Base-by-base conservation (phyloP, 2,888 invertebrate genomes). In the Amphimallon solstitiale region DNA sequence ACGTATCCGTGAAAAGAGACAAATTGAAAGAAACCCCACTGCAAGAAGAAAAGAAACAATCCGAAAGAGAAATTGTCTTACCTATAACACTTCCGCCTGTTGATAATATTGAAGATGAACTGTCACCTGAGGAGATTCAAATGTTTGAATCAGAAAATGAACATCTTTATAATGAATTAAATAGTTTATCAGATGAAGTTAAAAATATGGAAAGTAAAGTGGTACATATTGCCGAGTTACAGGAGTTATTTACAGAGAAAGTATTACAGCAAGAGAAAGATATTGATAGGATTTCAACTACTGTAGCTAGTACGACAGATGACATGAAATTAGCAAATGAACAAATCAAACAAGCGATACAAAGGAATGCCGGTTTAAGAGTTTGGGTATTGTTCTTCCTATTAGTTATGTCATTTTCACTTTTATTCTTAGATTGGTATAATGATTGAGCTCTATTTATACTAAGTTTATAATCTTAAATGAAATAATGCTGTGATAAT, bases 381-480 rank as follows among this genome's bases (percentile, higher is more conserved):
- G 95, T 97, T 10, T 97, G 95, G 88, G 90, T 98, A 63, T 84
- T 99, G 23, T 98, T 99, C 84, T 97, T 98, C 80, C 85, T 99
- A 62, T 84, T 98, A 73, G 96, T 98, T 38, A 92, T 98, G 90
- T 96, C 98, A 38, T 96, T 98, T 81, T 93, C 97, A 15, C 85
- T 99, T 59, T 85, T 99, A 7, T 99, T 99, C 83, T 86, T 99
- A 60, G 98, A 99, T 85, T 99, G 98, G 98, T 99, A 98, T 82
- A 98, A 98, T 86, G 93, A 93, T 78, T 92, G 84, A 85, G 7
- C 54, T 35, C n/a, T n/a, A n/a, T n/a, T n/a, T n/a, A n/a, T n/a
- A n/a, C n/a, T n/a, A n/a, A n/a, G n/a, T 34, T 6, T 17, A 45
- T 49, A 38, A 21, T 14, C 2, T 21, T 37, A 48, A n/a, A 61